Evolutionary conservation across 92 coral and sea anemone genomes (phyloP), one percentile per base, ranked within the genome.

Genomic region (Blastomussa wellsi): DNA sequence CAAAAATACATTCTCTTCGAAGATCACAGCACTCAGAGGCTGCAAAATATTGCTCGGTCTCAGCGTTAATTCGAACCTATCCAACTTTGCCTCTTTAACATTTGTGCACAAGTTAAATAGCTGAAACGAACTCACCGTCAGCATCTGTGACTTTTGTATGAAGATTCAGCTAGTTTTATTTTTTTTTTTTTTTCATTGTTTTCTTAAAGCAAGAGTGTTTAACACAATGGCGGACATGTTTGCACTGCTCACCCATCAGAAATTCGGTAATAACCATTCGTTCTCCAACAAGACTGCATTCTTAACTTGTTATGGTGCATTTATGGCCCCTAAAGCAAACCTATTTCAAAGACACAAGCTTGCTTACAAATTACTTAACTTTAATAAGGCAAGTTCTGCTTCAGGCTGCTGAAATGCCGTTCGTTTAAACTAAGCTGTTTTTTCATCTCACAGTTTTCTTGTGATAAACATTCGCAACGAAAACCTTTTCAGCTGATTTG

Each of bases 341-440:
- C 33, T 1, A 33, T 38, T 55, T 37, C 37, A 35, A 70, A n/a
- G n/a, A 77, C 29, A 16, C 29, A 36, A 53, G 81, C 55, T 35
- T 74, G 26, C 57, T 24, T 26, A 15, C 79, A 44, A 77, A 77
- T 38, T 5, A 55, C 38, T 31, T n/a, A 51, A 77, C 7, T 53
- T 36, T 20, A 70, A 33, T 35, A 19, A 19, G 16, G 19, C 26
- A 81, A 67, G 28, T 35, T 13, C 68, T 49, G n/a, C 42, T 42
- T 20, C 36, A 67, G 76, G 32, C 19, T 22, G 41, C 31, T 53
- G 36, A 49, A 48, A 19, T 37, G 26, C 2, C 44, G 37, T 70
- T 70, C 75, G 22, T 67, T 47, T n/a, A n/a, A 48, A 68, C 24
- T 48, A 24, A 69, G 85, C 42, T 36, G n/a, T 69, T 20, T n/a